Conservation (phyloP, 2,888 invertebrate species). For the Drosophila eohydei region DNA sequence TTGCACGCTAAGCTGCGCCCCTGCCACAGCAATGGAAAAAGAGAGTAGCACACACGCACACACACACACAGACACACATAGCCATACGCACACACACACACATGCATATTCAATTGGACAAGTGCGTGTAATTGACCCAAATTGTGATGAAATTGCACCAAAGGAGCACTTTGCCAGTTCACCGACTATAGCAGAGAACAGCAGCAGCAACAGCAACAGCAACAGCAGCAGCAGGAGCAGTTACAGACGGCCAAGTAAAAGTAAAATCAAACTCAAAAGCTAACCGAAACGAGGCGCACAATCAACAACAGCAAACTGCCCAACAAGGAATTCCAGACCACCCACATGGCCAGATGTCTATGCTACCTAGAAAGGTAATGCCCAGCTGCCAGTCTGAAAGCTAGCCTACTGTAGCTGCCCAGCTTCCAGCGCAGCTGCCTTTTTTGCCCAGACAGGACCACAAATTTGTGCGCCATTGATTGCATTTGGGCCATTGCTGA, state of each 20-base stretch:
- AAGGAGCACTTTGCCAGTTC: conserved; percentile 76
- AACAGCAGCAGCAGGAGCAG: conserved; percentile 16
- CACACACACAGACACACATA: conserved; percentile 13
- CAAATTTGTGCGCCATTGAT: conserved; percentile 46
- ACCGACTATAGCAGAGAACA: conserved; percentile 40
- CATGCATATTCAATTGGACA: conserved; percentile 79
- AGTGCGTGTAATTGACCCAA: conserved; percentile 81
- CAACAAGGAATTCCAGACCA: conserved; percentile 32
- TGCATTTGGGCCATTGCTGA: conserved; percentile 46
- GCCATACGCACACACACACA: conserved; percentile 13
- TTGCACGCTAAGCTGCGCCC: conserved; percentile 33
- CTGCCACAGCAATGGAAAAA: conserved; percentile 35
- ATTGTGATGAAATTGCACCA: conserved; percentile 81
- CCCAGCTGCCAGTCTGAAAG: conserved; percentile 9
- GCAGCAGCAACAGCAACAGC: conserved; percentile 8
- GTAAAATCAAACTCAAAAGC: conserved; percentile 56
- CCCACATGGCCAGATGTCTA: neutral
- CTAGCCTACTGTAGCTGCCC: conserved; percentile 4
- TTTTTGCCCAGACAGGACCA: conserved; percentile 18
- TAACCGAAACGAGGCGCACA: conserved; percentile 39
- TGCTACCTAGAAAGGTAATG: conserved; percentile 3
- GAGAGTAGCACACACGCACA: conserved; percentile 20
- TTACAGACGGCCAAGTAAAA: conserved; percentile 49
- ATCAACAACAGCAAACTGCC: conserved; percentile 54
- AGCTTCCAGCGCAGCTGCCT: neutral